Evolutionary conservation across 2,797 vertebrate species (phyloP), one percentile per base, ranked within the genome.

Genomic region (Xerus rutilus): DNA sequence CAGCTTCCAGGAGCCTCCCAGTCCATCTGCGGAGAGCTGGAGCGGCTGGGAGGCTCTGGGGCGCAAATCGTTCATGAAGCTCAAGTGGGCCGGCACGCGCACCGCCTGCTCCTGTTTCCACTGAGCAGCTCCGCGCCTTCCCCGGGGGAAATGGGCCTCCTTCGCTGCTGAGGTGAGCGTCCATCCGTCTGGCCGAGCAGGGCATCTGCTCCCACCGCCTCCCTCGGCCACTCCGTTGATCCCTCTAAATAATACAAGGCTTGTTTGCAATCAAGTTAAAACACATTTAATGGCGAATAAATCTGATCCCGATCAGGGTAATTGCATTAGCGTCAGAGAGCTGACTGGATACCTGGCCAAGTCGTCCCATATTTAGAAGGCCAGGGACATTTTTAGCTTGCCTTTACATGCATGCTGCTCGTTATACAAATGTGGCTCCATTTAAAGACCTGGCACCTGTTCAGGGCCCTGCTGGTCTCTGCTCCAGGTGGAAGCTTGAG

Each of bases 301-400:
- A 65, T 93, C 82, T 62, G 69, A 81, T 85, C 78, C 77, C 11
- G 67, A 94, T 87, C 32, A 74, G 93, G 88, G 90, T 83, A 69
- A 90, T 0, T 86, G 86, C 89, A 86, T 79, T 62, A 92, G 49
- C 5, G 6, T 83, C 89, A 70, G 0, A 0, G 77, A 82, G 91
- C 95, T 88, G 89, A 86, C 89, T 92, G 30, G 13, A 28, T 81
- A 96, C 93, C 96, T 96, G 93, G 95, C 93, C 79, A 2, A 67
- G 57, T 0, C 17, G 0, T 77, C 47, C 93, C 54, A 8, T 30
- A 67, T 94, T 91, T 23, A 94, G 95, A 94, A 81, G 96, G 82
- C 77, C 15, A 8, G 64, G 74, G 85, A 84, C 89, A 96, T 79
- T 95, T 97, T 91, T 47, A 96, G 94, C 94, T 92, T 18, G 78